Percentiles rank a stretch among this genome's conserved stretches.
These are phyloP conservation scores for Euplexia lucipara DNA, from an alignment of 2,888 invertebrate genomes.

Conservation along the genomic window DNA sequence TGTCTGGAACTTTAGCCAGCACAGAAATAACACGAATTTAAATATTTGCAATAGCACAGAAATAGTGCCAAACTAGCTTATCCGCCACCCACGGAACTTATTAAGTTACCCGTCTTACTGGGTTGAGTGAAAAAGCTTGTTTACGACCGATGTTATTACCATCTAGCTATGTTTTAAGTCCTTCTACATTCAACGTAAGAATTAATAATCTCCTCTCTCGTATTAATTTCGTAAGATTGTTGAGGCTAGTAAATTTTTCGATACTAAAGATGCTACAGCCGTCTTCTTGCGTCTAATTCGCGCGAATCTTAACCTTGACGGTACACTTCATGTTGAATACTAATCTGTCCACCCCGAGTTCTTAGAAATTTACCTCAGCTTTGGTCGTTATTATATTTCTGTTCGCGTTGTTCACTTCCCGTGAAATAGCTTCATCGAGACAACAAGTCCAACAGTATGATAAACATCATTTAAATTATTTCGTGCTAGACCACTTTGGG, in stretches of 20 bases:
- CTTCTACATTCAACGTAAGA: conserved; percentile 12
- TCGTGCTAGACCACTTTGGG: conserved; percentile 46
- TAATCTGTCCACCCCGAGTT: conserved; percentile 36
- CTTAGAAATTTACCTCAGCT: conserved; percentile 34
- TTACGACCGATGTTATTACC: conserved; percentile 19
- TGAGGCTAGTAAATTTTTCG: conserved; percentile 12
- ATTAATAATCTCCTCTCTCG: conserved; percentile 21
- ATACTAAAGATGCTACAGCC: conserved; percentile 22
- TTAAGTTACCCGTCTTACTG: conserved; percentile 49
- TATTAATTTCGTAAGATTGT: conserved; percentile 25
- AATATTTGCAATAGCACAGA: conserved; percentile 49
- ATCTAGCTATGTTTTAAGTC: conserved; percentile 8
- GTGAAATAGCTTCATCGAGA: conserved; percentile 4
- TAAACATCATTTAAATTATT: conserved; percentile 44
- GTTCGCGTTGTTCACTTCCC: conserved; percentile 13
- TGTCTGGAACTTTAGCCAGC: conserved; percentile 27
- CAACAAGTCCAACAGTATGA: conserved; percentile 7
- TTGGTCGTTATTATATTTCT: conserved; percentile 13
- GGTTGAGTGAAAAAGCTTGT: conserved; percentile 27
- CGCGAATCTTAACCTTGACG: conserved; percentile 37
- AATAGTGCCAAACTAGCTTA: conserved; percentile 46
- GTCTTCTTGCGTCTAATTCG: conserved; percentile 32
- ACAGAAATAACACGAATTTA: conserved; percentile 55
- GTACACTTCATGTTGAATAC: conserved; percentile 28
- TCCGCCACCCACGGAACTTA: conserved; percentile 47